Conservation (phyloP, 2,888 invertebrate genomes). For the Stramonita haemastoma region DNA sequence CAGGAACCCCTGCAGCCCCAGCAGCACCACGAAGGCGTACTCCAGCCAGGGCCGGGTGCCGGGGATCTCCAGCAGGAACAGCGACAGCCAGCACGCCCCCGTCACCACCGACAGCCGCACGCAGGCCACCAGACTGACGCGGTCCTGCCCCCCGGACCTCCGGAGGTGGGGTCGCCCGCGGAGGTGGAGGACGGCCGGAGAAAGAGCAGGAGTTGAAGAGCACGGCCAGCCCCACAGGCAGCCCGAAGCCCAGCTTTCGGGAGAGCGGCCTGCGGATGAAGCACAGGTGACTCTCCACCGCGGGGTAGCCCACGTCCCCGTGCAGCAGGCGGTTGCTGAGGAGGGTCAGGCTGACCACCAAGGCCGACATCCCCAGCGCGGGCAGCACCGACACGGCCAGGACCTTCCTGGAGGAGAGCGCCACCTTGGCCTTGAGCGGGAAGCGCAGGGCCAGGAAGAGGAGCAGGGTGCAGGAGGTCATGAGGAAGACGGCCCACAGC, state of each 20-base stretch:
- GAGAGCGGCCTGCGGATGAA: constrained; percentile 43
- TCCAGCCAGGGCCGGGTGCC: constrained; percentile 33
- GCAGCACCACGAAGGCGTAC: constrained; percentile 16
- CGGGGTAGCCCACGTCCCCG: constrained; percentile 49
- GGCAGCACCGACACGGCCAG: constrained; percentile 12
- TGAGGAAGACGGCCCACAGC: constrained; percentile 53
- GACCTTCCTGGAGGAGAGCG: constrained; percentile 3
- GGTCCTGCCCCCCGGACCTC: constrained; percentile 5
- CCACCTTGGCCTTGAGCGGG: constrained; percentile 7
- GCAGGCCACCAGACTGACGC: constrained; percentile 26
- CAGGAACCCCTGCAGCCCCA: constrained; percentile 16
- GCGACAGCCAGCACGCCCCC: constrained; percentile 31
- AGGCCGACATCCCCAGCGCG: constrained; percentile 13
- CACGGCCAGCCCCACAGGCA: constrained; percentile 54
- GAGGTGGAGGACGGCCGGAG: constrained; percentile 49
- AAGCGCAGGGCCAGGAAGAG: constrained; percentile 47
- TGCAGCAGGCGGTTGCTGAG: constrained; percentile 9
- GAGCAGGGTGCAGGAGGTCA: constrained; percentile 54
- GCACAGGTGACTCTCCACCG: constrained; percentile 34
- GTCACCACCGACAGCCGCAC: constrained; percentile 34
- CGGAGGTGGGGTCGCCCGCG: constrained; percentile 21
- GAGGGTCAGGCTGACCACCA: background rate
- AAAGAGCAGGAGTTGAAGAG: constrained; percentile 58
- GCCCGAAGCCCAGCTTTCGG: constrained; percentile 52
- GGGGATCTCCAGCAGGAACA: constrained; percentile 13